phyloP scores from a whole-genome alignment of 2,888 invertebrate species.

The Platycheirus rosarum region DNA sequence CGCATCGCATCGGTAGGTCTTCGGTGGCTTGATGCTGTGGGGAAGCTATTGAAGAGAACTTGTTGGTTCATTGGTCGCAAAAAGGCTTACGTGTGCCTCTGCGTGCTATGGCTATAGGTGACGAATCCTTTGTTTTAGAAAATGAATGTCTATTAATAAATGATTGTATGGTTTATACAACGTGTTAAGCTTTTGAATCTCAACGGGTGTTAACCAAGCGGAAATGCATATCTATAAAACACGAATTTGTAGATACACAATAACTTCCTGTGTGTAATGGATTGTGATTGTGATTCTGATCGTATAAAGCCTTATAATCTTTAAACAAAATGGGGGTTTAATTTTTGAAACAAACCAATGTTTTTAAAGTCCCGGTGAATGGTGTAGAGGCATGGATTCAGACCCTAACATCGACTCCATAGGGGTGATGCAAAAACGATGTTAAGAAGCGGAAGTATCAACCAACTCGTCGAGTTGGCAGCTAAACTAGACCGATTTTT shows the following conservation, averaged over 20 bases:
- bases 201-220: conserved; percentile 6
- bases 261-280: conserved; percentile 3
- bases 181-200: conserved; percentile 20
- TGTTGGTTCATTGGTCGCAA: conserved; percentile 73
- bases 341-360: too few relatives aligned
- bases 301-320: too few relatives aligned
- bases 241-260: not conserved
- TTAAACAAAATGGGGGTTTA: too few relatives aligned
- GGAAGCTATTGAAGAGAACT: conserved; percentile 50
- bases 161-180: conserved; percentile 22
- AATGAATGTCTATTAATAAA: conserved; percentile 58
- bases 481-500: too few relatives aligned
- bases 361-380: too few relatives aligned
- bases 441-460: too few relatives aligned
- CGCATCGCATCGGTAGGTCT: conserved; percentile 7
- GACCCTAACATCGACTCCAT: too few relatives aligned
- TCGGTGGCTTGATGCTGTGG: conserved; percentile 33
- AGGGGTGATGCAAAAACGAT: too few relatives aligned
- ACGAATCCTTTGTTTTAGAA: conserved; percentile 59
- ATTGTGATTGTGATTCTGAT: too few relatives aligned
- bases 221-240: not conserved
- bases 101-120: conserved; percentile 51
- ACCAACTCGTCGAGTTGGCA: too few relatives aligned
- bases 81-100: conserved; percentile 54
- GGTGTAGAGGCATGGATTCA: too few relatives aligned